Percentiles rank a stretch among this genome's conserved stretches.
Conservation (phyloP, 2,888 invertebrate species). For the Subacronicta megacephala region DNA sequence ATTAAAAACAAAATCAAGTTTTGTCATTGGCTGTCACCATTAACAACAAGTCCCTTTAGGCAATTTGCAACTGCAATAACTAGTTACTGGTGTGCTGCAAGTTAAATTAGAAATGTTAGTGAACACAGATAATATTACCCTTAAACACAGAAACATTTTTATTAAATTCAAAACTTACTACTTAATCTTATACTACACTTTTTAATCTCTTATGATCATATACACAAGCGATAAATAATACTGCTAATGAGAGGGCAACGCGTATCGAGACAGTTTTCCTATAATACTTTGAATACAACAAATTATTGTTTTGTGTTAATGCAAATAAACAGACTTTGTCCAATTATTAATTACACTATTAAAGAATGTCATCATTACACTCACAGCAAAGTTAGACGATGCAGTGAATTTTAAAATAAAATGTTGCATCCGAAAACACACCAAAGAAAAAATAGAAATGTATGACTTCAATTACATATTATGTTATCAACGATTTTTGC, state of each 20-base stretch:
- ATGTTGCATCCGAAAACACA: conserved; percentile 64
- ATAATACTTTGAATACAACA: conserved; percentile 10
- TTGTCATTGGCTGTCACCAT: conserved; percentile 17
- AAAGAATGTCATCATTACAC: conserved; percentile 25
- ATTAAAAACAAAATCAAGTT: conserved; percentile 35
- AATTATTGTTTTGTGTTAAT: conserved; percentile 23
- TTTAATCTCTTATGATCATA: conserved; percentile 64
- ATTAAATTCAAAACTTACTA: conserved; percentile 46
- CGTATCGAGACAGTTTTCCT: conserved; percentile 18
- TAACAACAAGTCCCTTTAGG: conserved; percentile 1
- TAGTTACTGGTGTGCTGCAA: conserved; percentile 17
- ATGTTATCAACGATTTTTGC: conserved; percentile 55
- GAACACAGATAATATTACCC: conserved; percentile 39
- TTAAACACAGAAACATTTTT: conserved; percentile 29
- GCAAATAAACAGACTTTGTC: conserved; percentile 49
- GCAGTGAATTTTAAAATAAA: conserved; percentile 33
- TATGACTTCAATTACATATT: conserved; percentile 41
- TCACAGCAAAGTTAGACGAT: conserved; percentile 42
- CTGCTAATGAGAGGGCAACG: conserved; percentile 64
- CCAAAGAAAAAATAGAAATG: conserved; percentile 78
- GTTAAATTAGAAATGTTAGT: conserved; percentile 21
- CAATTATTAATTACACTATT: conserved; percentile 38
- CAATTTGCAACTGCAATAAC: conserved; percentile 9
- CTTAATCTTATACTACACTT: conserved; percentile 57
- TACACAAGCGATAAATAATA: conserved; percentile 73